These are phyloP conservation scores for Lasioglossum malachurum DNA, from an alignment of 2,888 invertebrate species.

Conservation along the genomic window DNA sequence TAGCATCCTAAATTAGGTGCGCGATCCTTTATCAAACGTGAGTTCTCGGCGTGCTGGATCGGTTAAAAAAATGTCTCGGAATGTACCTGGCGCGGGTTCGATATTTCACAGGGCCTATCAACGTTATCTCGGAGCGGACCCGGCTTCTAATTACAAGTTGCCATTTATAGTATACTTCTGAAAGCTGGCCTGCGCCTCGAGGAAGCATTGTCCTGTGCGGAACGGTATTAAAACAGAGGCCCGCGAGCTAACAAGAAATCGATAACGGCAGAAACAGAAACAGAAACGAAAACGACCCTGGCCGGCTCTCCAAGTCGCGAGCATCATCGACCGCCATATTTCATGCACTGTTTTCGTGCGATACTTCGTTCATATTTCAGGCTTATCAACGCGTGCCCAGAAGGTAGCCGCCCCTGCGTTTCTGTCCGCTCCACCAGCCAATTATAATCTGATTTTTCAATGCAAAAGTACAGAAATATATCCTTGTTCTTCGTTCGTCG, in stretches of 20 bases:
- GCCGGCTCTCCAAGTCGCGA: conserved; percentile 24
- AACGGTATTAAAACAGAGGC: conserved; percentile 19
- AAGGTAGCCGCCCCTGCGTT: conserved; percentile 23
- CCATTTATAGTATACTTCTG: conserved; percentile 47
- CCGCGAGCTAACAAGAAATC: neutral
- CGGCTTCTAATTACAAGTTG: conserved; percentile 61
- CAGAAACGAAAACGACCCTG: neutral
- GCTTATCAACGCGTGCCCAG: conserved; percentile 59
- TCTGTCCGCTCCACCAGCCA: conserved; percentile 34
- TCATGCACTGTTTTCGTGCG: conserved; percentile 47
- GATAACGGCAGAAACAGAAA: neutral
- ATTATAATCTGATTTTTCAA: conserved; percentile 52
- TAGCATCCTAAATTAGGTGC: neutral
- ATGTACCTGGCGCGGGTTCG: conserved; percentile 17
- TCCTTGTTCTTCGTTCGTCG: conserved; percentile 19
- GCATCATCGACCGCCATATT: conserved; percentile 46
- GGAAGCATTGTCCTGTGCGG: conserved; percentile 58
- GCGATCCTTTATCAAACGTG: neutral
- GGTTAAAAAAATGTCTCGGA: conserved; percentile 5
- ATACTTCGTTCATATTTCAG: conserved; percentile 53
- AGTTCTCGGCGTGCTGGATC: neutral
- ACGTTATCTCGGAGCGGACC: conserved; percentile 44
- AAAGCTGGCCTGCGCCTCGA: conserved; percentile 42
- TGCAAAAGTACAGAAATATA: conserved; percentile 31
- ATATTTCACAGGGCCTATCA: conserved; percentile 54